Conservation (phyloP, 2,797 vertebrate species). For the Brachyalestes nurse region DNA sequence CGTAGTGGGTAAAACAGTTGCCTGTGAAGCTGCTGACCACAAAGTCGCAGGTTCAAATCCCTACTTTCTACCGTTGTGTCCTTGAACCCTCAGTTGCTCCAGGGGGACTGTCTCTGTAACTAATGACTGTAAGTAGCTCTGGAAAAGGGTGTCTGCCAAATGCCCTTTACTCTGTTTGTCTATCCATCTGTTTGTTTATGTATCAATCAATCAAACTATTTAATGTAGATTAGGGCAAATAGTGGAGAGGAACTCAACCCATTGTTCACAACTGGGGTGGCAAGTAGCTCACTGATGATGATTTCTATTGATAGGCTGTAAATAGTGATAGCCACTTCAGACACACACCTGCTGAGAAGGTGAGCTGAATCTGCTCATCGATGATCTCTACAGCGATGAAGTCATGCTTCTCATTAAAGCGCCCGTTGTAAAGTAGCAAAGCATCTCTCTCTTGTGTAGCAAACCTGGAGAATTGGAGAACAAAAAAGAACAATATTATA, state of each 20-base stretch:
- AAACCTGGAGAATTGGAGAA: conserved; percentile 73
- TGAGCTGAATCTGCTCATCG: conserved; percentile 88
- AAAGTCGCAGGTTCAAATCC: too few species aligned
- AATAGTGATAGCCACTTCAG: background rate
- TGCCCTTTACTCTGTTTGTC: too few species aligned
- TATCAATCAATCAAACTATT: too few species aligned
- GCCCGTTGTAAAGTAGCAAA: conserved; percentile 87
- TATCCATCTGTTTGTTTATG: too few species aligned
- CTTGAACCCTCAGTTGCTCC: too few species aligned
- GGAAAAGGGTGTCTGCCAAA: too few species aligned
- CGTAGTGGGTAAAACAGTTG: too few species aligned
- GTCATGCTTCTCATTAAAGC: conserved; percentile 90
- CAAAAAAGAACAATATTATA: background rate
- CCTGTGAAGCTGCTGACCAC: too few species aligned
- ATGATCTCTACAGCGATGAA: conserved; percentile 90
- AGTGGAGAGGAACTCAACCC: background rate
- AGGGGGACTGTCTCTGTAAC: too few species aligned
- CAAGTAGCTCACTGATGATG: background rate
- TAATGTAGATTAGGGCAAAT: background rate
- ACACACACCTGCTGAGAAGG: conserved; percentile 85
- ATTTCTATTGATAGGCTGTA: background rate
- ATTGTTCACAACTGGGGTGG: background rate
- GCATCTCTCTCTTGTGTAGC: conserved; percentile 83
- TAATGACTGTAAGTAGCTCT: too few species aligned
- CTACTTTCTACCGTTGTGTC: too few species aligned